Evolutionary conservation across 2,888 invertebrate genomes (phyloP), one percentile per base, ranked within the genome.

Genomic region (Lutraria lutraria): DNA sequence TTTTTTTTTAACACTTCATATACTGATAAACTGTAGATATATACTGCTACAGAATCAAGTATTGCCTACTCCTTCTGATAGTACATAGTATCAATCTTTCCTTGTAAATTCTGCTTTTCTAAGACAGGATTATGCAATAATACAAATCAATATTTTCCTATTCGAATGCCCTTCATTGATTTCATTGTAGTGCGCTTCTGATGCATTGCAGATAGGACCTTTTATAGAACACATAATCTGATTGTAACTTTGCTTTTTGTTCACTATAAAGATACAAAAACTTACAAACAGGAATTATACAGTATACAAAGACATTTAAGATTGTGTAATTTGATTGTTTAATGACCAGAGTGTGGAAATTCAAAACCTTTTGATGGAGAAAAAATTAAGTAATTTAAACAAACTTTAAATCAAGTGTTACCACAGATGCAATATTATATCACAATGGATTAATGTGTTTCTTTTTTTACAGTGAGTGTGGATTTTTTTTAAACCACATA

Each of bases 81-180:
- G 16, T 76, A 34, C 31, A 34, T 76, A 19, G 16, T 76, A 34
- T 76, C 25, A 68, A 68, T 68, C 76, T 76, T 76, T 31, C 31
- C 76, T 76, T 76, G 76, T 76, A 76, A 76, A 76, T 76, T 31
- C 76, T 6, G 56, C 16, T 12, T 76, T 76, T 76, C 31, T 31
- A 76, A 76, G 76, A 76, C 76, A 31, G 19, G 76, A 76, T 76
- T 76, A 76, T 76, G 76, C 76, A 76, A 76, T 76, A 76, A 34
- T 76, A 76, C 34, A 25, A 76, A 76, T 76, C 76, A 76, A 76
- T 76, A 76, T 31, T 76, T 76, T 34, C 31, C 76, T 76, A 76
- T 76, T 76, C 31, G 76, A 76, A 76, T 34, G 76, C 76, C 76
- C 76, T 13, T 34, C 76, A 76, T 76, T 76, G 76, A 76, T 76